These are phyloP conservation scores for Cyprinodon diabolis DNA, from an alignment of 2,797 vertebrate species.

Conservation along the genomic window DNA sequence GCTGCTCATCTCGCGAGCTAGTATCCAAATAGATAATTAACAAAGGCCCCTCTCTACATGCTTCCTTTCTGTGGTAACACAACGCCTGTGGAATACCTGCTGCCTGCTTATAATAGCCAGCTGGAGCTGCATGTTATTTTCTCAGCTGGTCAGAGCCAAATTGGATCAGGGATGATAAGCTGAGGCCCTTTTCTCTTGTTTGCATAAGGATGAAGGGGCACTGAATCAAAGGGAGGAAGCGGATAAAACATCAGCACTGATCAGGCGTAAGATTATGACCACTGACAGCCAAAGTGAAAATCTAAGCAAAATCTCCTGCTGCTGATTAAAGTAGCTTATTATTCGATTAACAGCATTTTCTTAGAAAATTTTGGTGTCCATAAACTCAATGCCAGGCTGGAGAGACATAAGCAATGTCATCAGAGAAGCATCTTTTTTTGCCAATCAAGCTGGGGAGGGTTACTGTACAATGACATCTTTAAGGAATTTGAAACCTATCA, in stretches of 20 bases:
- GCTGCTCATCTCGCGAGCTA: conserved; percentile 29
- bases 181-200: neutral
- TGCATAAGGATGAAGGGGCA: neutral
- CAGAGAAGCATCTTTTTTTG: neutral
- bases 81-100: conserved; percentile 34
- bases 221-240: neutral
- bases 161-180: conserved; percentile 10
- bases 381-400: neutral
- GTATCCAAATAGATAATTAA: conserved; percentile 44
- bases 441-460: neutral
- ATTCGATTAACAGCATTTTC: too few species aligned
- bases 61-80: conserved; percentile 1
- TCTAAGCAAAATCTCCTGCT: too few species aligned
- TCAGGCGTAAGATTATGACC: neutral
- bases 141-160: conserved; percentile 17
- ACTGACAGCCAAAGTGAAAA: neutral
- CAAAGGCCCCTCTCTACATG: conserved; percentile 10
- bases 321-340: too few species aligned
- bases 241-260: neutral
- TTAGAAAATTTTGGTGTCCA: too few species aligned
- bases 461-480: neutral
- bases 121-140: conserved; percentile 3
- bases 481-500: neutral
- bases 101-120: conserved; percentile 13
- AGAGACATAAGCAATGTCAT: neutral